phyloP scores from a whole-genome alignment of 2,888 invertebrate species.

The Syrista parreyssii region DNA sequence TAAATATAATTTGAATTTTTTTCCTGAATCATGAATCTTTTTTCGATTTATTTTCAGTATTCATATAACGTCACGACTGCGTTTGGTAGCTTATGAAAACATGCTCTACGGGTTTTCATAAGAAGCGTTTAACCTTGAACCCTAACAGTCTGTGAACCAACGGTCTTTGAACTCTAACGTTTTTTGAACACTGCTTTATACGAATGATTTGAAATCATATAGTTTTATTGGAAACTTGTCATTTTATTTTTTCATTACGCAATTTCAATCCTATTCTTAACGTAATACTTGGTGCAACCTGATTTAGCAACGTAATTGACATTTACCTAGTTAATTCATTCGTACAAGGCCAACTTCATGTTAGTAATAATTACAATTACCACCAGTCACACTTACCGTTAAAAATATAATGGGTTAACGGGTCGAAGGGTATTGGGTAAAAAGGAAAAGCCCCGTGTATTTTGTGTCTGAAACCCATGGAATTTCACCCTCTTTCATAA shows the following conservation, averaged over 20 bases:
- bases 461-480: too few relatives aligned
- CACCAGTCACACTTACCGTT: not conserved
- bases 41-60: too few relatives aligned
- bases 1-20: too few relatives aligned
- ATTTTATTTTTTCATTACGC: not conserved
- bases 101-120: not conserved
- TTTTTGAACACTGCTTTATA: not conserved
- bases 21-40: too few relatives aligned
- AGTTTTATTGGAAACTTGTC: not conserved
- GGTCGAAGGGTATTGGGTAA: too few relatives aligned
- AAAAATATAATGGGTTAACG: not conserved
- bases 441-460: too few relatives aligned
- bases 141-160: not conserved
- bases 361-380: not conserved
- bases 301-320: not conserved
- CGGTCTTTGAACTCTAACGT: not conserved
- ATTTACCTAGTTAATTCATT: not conserved
- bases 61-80: not conserved
- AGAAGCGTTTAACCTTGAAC: not conserved
- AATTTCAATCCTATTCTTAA: not conserved
- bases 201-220: not conserved
- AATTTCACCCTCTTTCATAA: too few relatives aligned
- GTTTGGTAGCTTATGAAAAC: not conserved
- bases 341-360: not conserved
- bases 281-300: not conserved